A percentile compares a stretch with the other conserved stretches of the same genome.
Conservation (phyloP, 2,888 invertebrate genomes). For the Yponomeuta sedellus region DNA sequence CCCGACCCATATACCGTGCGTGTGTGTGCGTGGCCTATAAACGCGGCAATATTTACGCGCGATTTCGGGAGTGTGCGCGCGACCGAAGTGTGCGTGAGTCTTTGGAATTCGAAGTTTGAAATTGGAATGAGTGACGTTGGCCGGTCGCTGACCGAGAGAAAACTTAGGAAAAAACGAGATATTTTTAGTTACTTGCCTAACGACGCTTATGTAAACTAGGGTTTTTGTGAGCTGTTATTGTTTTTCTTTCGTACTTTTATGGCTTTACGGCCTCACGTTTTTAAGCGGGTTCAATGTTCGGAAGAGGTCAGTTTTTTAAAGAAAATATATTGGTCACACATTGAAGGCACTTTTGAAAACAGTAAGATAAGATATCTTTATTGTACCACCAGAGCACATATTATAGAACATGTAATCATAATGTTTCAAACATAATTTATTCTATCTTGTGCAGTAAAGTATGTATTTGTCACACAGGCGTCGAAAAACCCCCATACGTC, state of each 20-base stretch:
- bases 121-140: constrained; percentile 69
- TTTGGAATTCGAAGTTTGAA: constrained; percentile 70
- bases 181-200: not conserved
- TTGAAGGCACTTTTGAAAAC: no score
- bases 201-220: not conserved
- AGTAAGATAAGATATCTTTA: no score
- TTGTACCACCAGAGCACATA: no score
- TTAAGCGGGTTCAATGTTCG: no score
- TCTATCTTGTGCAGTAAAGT: no score
- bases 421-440: no score
- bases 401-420: no score
- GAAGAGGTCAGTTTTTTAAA: no score
- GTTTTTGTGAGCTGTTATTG: not conserved
- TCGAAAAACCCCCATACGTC: no score
- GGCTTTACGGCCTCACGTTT: constrained; percentile 21
- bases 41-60: constrained; percentile 25
- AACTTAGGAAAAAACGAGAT: not conserved
- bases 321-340: no score
- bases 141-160: not conserved
- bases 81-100: constrained; percentile 54
- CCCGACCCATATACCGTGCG: constrained; percentile 17
- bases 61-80: constrained; percentile 57
- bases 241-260: not conserved
- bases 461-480: no score
- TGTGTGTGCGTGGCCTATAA: constrained; percentile 39